Evolutionary conservation across 2,113 vertebrate genomes (phyloP), one percentile per base, ranked within the genome.

Genomic region (Phoxinus phoxinus): DNA sequence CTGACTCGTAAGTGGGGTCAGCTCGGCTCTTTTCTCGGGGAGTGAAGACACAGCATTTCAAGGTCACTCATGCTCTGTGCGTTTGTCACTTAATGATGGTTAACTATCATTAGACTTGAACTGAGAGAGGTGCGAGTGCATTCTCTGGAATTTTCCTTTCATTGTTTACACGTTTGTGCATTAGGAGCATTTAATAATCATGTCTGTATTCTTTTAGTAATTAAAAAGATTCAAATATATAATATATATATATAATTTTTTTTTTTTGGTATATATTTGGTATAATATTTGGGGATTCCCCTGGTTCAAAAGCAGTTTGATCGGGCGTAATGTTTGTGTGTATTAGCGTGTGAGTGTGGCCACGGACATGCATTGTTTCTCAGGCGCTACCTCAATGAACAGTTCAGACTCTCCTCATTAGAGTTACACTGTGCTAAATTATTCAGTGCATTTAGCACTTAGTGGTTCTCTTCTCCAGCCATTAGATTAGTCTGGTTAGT

Each of bases 361-460:
- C 69, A 51, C 75, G 86, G 84, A 79, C 87, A 85, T 87, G 88
- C 79, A 82, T 86, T 77, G 86, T 91, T 92, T 94, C 80, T 89
- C 90, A 83, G 90, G 91, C 94, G 91, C 94, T 94, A 93, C 92
- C 88, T 88, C 76, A 87, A 35, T 91, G 92, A 95, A 92, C 94
- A 84, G 87, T 91, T 93, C 93, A 92, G 91, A 90, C 94, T 95
- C 94, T 94, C 94, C 96, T 97, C 95, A 95, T 96, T 95, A 95
- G 94, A 91, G 93, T 95, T 94, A 95, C 94, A 94, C 96, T 94
- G 96, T 95, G 94, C 94, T 96, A 95, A 96, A 96, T 96, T 96
- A 96, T 96, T 97, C 85, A 94, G 93, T 94, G 95, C 94, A 92
- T 97, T 97, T 96, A 97, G 95, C 96, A 95, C 95, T 95, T 95